phyloP scores from a whole-genome alignment of 2,888 invertebrate genomes.

The Frankliniella fusca region DNA sequence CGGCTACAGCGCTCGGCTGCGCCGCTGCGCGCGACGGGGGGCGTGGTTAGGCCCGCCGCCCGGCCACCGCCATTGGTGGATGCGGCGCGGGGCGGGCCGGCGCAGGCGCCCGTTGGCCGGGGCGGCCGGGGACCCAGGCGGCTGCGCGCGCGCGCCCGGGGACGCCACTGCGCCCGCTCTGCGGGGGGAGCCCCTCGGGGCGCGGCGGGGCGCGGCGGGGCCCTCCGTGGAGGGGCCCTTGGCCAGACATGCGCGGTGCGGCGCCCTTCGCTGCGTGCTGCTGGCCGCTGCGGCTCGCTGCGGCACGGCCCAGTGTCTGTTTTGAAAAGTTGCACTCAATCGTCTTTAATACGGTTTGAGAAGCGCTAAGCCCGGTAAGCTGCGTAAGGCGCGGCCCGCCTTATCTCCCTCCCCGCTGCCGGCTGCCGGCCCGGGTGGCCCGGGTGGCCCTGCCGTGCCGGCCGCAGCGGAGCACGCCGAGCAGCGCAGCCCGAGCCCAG shows the following conservation, averaged over 20 bases:
- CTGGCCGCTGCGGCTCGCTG: background rate
- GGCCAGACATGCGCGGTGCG: background rate
- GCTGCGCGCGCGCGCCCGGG: background rate
- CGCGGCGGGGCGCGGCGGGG: background rate
- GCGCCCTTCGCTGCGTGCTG: background rate
- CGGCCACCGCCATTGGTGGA: background rate
- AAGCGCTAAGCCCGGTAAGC: background rate
- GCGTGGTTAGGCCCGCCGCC: background rate
- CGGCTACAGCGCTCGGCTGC: no score
- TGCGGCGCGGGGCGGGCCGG: background rate
- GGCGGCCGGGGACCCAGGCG: background rate
- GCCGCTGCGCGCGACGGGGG: background rate
- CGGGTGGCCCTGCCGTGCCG: background rate
- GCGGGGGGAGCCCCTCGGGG: background rate
- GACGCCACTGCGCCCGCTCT: background rate
- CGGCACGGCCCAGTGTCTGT: conserved; percentile 16
- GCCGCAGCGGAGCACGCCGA: background rate
- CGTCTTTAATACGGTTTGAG: conserved; percentile 22
- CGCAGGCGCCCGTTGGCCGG: background rate
- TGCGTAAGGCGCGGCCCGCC: background rate
- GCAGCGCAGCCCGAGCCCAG: background rate
- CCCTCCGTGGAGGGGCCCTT: background rate
- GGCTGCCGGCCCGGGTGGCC: background rate
- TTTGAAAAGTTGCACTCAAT: conserved; percentile 22
- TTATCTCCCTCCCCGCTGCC: background rate